Evolutionary conservation across 1,140 invertebrate genomes (phyloP).

Genomic region (Holcopasites calliopsidis): DNA sequence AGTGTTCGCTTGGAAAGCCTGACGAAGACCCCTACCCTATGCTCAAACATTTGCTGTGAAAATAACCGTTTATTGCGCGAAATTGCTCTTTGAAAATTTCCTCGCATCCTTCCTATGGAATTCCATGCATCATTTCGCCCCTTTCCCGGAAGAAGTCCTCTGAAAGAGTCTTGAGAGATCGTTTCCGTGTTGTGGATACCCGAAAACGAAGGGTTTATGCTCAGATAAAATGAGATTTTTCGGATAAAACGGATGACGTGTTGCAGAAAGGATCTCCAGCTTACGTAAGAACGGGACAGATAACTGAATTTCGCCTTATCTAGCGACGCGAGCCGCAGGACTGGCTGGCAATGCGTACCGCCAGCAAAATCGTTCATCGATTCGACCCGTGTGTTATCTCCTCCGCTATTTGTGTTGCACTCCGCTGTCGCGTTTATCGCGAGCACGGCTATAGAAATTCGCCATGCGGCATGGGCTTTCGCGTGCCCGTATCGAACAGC

Average conservation of each 20-base stretch:
- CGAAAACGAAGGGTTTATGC: neutral
- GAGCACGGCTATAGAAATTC: neutral
- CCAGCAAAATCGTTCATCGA: conserved; percentile 13
- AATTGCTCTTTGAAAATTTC: neutral
- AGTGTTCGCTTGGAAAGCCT: neutral
- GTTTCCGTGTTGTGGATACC: neutral
- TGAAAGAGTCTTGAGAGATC: neutral
- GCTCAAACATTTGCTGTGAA: neutral
- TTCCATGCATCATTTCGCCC: neutral
- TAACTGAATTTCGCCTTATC: conserved; percentile 17
- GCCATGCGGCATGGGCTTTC: neutral
- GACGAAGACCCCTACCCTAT: too few species aligned
- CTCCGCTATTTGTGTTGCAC: conserved; percentile 2
- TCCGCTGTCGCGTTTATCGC: neutral
- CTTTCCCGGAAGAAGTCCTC: too few species aligned
- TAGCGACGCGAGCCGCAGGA: neutral
- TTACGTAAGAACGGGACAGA: neutral
- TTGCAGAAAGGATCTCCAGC: neutral
- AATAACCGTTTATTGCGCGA: neutral
- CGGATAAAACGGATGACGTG: neutral
- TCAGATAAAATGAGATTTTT: conserved; percentile 16
- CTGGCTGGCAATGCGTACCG: neutral
- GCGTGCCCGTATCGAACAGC: too few species aligned
- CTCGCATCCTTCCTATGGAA: too few species aligned
- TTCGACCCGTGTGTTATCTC: conserved; percentile 5